Evolutionary conservation across 1,140 invertebrate species (phyloP), one percentile per base, ranked within the genome.

Genomic region (Episyrphus balteatus): DNA sequence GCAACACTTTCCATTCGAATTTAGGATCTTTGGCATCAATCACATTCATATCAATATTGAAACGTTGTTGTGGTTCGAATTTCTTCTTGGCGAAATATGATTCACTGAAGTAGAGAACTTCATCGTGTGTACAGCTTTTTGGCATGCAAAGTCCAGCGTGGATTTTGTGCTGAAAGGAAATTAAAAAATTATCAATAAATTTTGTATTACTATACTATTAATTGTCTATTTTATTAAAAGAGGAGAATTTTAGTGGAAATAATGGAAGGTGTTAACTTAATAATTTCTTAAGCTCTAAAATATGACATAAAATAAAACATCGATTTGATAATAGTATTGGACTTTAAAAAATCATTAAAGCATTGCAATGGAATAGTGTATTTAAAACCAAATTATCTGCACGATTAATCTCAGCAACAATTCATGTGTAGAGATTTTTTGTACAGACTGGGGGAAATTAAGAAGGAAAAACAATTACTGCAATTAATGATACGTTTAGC

Each of bases 1-100:
- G 42, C 9, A 58, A 50, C 49, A 53, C 49, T 44, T 49, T 56
- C 53, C 59, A 60, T 47, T 43, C 46, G 49, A 63, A 53, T 56
- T 52, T 34, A 21, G 50, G 52, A 48, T 40, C 47, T 50, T 48
- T 42, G 42, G 47, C 48, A 42, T 54, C 41, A n/a, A 57, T 30
- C 15, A 49, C 21, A 42, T 50, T 48, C 40, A 57, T 18, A 40
- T 62, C 44, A 48, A 66, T 53, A 53, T 53, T 36, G 46, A 58
- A 66, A 49, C 55, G 55, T 47, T 56, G 49, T 49, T 61, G 52
- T 50, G 55, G 43, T 51, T 59, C 47, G 50, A 59, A 44, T 12
- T 33, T 33, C 31, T 53, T 51, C 49, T 52, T 31, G 40, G 38
- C 41, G 52, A 64, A 64, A 51, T 50, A 48, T 8, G 26, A 6